Evolutionary conservation across 2,797 vertebrate species (phyloP).

Genomic region (Enteromius thamalakanensis): DNA sequence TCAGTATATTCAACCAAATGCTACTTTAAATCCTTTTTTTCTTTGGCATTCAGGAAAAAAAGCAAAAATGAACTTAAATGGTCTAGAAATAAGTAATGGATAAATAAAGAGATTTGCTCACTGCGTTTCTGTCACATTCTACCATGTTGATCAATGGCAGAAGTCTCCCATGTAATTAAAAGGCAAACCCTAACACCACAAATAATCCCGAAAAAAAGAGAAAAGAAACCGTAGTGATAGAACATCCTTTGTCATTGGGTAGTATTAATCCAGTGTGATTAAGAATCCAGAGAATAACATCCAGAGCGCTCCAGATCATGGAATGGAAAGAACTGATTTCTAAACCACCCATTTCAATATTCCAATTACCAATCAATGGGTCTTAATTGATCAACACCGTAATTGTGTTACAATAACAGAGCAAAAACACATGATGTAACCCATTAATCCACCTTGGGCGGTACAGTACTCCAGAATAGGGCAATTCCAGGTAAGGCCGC

Average conservation of each 20-base stretch:
- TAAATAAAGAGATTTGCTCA: slow-evolving; percentile 73
- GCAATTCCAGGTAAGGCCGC: slow-evolving; percentile 76
- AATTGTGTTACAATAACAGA: slow-evolving; percentile 69
- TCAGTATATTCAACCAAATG: slow-evolving; percentile 40
- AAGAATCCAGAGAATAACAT: slow-evolving; percentile 79
- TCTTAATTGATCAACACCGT: slow-evolving; percentile 66
- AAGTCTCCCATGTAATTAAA: slow-evolving; percentile 76
- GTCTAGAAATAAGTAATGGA: slow-evolving; percentile 63
- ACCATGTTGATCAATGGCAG: slow-evolving; percentile 72
- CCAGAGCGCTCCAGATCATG: slow-evolving; percentile 74
- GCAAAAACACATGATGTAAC: slow-evolving; percentile 68
- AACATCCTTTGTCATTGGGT: slow-evolving; percentile 74
- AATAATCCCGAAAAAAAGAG: slow-evolving; percentile 76
- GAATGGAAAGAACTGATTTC: slow-evolving; percentile 57
- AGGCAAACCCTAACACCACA: slow-evolving; percentile 76
- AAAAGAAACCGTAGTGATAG: slow-evolving; percentile 65
- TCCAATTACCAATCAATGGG: slow-evolving; percentile 74
- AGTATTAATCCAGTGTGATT: slow-evolving; percentile 78
- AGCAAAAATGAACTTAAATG: slow-evolving; percentile 57
- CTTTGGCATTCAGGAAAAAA: slow-evolving; percentile 62
- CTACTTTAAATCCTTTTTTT: slow-evolving; percentile 62
- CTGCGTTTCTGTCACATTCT: slow-evolving; percentile 72
- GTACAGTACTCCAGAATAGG: slow-evolving; percentile 80
- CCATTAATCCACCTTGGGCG: slow-evolving; percentile 79
- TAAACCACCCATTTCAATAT: slow-evolving; percentile 74